Conservation (phyloP, 2,797 vertebrate species). For the Acanthurus leucopareius region DNA sequence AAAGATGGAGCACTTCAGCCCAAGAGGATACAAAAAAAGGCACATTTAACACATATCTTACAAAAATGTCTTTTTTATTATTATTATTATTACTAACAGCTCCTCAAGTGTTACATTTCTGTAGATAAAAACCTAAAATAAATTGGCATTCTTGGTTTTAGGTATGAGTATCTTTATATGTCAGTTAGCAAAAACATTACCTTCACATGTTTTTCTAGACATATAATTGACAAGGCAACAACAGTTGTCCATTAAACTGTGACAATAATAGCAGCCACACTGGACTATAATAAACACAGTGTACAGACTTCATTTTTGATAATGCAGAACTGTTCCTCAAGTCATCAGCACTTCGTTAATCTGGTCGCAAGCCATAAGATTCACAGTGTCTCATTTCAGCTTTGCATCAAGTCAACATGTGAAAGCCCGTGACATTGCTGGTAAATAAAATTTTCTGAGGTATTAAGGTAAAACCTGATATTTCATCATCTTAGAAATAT, state of each 20-base stretch:
- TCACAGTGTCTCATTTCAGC: neutral
- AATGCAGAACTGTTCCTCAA: conserved; percentile 24
- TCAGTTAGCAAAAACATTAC: conserved; percentile 34
- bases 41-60: conserved; percentile 18
- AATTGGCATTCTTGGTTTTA: conserved; percentile 33
- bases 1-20: neutral
- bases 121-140: conserved; percentile 31
- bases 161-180: conserved; percentile 12
- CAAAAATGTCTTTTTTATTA: conserved; percentile 56
- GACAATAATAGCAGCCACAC: conserved; percentile 11
- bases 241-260: conserved; percentile 18
- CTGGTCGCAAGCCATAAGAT: neutral
- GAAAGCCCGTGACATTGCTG: neutral
- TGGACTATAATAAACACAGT: neutral
- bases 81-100: conserved; percentile 6
- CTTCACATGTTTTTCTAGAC: neutral
- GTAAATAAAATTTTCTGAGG: conserved; percentile 45
- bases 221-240: conserved; percentile 49
- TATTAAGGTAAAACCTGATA: conserved; percentile 46
- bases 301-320: conserved; percentile 33
- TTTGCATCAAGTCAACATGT: neutral
- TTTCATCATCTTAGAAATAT: conserved; percentile 11
- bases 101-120: conserved; percentile 34
- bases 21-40: neutral
- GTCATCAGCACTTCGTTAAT: neutral